Base-by-base conservation (phyloP, 2,888 invertebrate genomes). In the Chaetoderma sp. region DNA sequence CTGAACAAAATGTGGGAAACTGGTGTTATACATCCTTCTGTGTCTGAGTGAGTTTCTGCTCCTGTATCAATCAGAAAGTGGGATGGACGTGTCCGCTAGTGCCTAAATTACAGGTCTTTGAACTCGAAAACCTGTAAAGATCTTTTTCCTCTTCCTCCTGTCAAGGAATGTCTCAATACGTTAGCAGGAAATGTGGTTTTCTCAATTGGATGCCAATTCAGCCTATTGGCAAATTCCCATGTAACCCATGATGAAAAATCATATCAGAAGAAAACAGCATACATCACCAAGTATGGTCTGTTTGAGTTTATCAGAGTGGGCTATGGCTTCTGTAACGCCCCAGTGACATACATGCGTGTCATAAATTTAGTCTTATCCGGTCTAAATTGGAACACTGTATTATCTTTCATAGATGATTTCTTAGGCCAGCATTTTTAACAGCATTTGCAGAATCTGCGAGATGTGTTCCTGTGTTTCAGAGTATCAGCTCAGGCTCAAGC, bases 141-240 rank as follows among this genome's bases (percentile, higher is more conserved):
- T 55, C 39, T 42, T 4, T 67, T 44, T 18, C 62, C 66, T 5
- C 36, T 69, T 6, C 67, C 66, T 4, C 33, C 61, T 16, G 59
- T 66, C 1, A 63, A 71, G n/a, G 65, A 63, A 21, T 68, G 61
- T 33, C 25, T 68, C 27, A 60, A 67, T 27, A 28, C 60, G 0
- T 33, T 70, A 21, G 50, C 67, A 8, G 63, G 63, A 27, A 60
- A 47, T n/a, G 36, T 25, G 13, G 67, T 49, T 27, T 68, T 67
- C 27, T 44, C 60, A 10, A 44, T 32, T 71, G 18, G 72, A 74
- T 50, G 70, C 72, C 16, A 73, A 70, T 39, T 66, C 66, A 70
- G 57, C 23, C 45, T 70, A 18, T 70, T 68, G 47, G 55, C 57
- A 18, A 63, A 58, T 25, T 68, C 67, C 2, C 67, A 45, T 0